Base-by-base conservation (phyloP, 1,140 invertebrate species). In the Luehdorfia chinensis region DNA sequence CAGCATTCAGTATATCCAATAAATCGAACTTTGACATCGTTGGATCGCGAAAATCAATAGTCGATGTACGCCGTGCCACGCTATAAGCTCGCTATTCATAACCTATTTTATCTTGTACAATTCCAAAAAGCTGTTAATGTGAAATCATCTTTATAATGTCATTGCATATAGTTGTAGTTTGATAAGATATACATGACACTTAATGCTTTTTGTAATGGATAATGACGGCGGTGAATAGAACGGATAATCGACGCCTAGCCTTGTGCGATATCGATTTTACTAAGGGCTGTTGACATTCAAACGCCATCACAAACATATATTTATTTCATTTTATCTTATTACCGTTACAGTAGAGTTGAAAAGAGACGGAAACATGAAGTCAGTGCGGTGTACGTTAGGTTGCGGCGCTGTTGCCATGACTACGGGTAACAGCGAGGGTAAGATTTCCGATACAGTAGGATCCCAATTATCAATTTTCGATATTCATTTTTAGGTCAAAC, bases 241-340 rank as follows among this genome's bases (percentile, higher is more conserved):
- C 76, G 72, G 75, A 81, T 85, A 85, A 85, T 85, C 81, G 81
- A 85, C 81, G 78, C 66, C 70, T 75, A 83, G 78, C 81, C 81
- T 85, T 83, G 81, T 79, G 78, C 78, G 78, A 85, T 85, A 85
- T 85, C 81, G 81, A 85, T 85, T 83, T 85, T 85, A 70, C 59
- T 60, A 57, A 63, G 61, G 56, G 64, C 62, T 64, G 63, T 64
- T 67, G 65, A 67, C 48, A 62, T 49, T 53, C 19, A 57, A 60
- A 58, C 63, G 53, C 34, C 70, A 49, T 21, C 7, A 39, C 31
- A 55, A n/a, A 50, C 15, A 19, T 59, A 61, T 46, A 13, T 4
- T 34, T 28, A 21, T 74, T 70, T 61, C 59, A 51, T 48, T 76
- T 39, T 2, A 16, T 12, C 55, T 14, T 54, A 47, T 1, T 2